phyloP scores from a whole-genome alignment of 23 tunicate genomes.

The Trididemnum nubilum region DNA sequence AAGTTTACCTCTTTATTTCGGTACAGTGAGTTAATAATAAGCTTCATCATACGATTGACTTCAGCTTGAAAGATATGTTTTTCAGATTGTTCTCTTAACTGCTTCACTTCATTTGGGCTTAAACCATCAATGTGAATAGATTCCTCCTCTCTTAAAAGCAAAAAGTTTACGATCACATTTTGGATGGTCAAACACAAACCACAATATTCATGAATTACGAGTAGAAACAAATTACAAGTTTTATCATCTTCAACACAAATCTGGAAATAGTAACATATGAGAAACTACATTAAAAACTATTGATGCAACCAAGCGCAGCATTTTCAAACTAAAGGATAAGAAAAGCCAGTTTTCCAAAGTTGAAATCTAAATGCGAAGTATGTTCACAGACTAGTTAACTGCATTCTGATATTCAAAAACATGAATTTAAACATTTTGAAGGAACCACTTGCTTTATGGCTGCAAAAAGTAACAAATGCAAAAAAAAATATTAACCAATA shows the following conservation, averaged over 20 bases:
- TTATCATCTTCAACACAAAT: neutral
- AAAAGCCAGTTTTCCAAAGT: too few relatives aligned
- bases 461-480: too few relatives aligned
- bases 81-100: conserved; percentile 93
- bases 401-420: too few relatives aligned
- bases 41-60: conserved; percentile 99
- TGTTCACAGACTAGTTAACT: too few relatives aligned
- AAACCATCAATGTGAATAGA: conserved; percentile 96
- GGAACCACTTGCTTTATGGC: too few relatives aligned
- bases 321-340: too few relatives aligned
- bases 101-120: conserved; percentile 86
- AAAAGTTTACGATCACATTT: neutral
- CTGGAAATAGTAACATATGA: too few relatives aligned
- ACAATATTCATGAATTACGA: neutral
- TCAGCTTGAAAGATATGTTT: conserved; percentile 96
- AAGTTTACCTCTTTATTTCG: conserved; percentile 91
- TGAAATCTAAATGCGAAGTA: too few relatives aligned
- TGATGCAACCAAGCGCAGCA: too few relatives aligned
- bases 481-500: too few relatives aligned
- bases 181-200: neutral
- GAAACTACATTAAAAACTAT: too few relatives aligned
- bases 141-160: conserved; percentile 80
- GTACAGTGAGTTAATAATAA: conserved; percentile 95
- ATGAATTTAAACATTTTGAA: too few relatives aligned
- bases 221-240: neutral